Evolutionary conservation across 2,888 invertebrate species (phyloP).

Genomic region (Nysson spinosus): DNA sequence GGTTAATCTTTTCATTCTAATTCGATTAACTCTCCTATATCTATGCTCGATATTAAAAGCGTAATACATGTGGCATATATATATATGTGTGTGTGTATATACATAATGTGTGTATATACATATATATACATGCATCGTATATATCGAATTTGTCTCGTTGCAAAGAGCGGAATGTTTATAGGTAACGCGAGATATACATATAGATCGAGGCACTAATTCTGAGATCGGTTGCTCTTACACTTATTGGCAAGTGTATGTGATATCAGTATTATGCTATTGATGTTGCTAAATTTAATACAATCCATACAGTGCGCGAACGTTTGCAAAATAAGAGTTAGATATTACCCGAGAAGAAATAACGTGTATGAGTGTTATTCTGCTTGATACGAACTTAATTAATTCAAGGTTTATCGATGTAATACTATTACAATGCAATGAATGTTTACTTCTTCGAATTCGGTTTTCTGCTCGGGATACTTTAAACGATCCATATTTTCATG

Average conservation of each 20-base stretch:
- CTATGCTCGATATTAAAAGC: too few species aligned
- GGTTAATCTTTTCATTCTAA: not conserved
- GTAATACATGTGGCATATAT: too few species aligned
- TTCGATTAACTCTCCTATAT: too few species aligned
- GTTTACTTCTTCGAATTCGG: slow-evolving; percentile 11
- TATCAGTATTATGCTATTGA: slow-evolving; percentile 49
- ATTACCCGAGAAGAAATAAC: slow-evolving; percentile 20
- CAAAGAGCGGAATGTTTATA: slow-evolving; percentile 27
- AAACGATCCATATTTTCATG: not conserved
- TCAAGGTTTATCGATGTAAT: slow-evolving; percentile 31
- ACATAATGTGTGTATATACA: too few species aligned
- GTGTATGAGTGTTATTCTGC: slow-evolving; percentile 26
- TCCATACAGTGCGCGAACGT: slow-evolving; percentile 31
- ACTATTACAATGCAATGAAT: slow-evolving; percentile 21
- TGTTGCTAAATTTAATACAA: slow-evolving; percentile 51
- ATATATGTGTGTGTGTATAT: too few species aligned
- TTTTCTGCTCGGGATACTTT: slow-evolving; percentile 13
- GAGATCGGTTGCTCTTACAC: slow-evolving; percentile 40
- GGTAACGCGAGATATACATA: slow-evolving; percentile 7
- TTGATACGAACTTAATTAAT: slow-evolving; percentile 37
- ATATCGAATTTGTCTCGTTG: not conserved
- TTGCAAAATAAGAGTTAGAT: slow-evolving; percentile 38
- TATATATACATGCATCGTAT: too few species aligned
- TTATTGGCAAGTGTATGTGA: slow-evolving; percentile 50
- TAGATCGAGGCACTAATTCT: slow-evolving; percentile 32